phyloP scores from a whole-genome alignment of 2,797 vertebrate genomes.

The Macropus fuliginosus region DNA sequence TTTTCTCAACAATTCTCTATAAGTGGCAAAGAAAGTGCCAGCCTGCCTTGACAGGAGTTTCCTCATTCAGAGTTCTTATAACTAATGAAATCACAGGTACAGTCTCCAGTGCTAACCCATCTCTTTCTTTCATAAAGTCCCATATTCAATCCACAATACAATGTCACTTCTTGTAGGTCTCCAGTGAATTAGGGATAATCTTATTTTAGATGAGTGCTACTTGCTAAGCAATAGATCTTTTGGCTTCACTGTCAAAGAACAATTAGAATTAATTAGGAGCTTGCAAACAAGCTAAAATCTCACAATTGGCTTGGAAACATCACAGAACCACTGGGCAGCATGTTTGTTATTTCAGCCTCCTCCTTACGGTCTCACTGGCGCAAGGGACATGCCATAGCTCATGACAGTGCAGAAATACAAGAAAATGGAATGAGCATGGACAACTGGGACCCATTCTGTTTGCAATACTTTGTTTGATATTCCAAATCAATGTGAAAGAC shows the following conservation, averaged over 20 bases:
- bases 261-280: conserved; percentile 23
- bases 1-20: not conserved
- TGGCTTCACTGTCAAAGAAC: not conserved
- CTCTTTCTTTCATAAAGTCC: not conserved
- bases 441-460: not conserved
- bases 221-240: not conserved
- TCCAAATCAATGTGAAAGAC: not conserved
- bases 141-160: not conserved
- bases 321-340: not conserved
- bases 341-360: not conserved
- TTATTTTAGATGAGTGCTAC: not conserved
- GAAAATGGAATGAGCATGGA: not conserved
- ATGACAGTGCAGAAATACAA: not conserved
- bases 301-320: not conserved
- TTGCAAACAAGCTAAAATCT: not conserved
- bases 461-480: not conserved
- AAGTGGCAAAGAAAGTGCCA: not conserved
- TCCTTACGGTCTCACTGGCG: not conserved
- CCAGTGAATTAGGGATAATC: not conserved
- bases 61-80: not conserved
- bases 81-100: not conserved
- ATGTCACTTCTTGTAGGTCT: not conserved
- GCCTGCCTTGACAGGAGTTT: not conserved
- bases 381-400: not conserved
- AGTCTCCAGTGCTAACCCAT: not conserved